Percentiles rank a stretch among this genome's conserved stretches.
phyloP scores from a whole-genome alignment of 2,113 vertebrate species.

The Ellobius talpinus region DNA sequence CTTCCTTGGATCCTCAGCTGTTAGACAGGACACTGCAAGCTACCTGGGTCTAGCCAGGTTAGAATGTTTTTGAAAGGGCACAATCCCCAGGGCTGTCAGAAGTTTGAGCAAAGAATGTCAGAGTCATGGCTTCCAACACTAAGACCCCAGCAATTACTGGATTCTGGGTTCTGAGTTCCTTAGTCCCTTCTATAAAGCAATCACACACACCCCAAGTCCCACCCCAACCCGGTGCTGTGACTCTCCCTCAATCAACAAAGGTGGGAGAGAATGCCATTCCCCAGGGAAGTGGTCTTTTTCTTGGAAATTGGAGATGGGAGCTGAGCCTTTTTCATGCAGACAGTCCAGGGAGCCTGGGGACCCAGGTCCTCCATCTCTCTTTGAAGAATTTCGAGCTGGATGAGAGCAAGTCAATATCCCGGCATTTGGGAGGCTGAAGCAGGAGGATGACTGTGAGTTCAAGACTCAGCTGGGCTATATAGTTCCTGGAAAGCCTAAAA shows the following conservation, averaged over 20 bases:
- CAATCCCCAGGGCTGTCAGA: not conserved
- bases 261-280: not conserved
- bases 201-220: not conserved
- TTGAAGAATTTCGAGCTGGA: not conserved
- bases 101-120: fast-evolving
- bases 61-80: not conserved
- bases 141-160: not conserved
- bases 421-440: not conserved
- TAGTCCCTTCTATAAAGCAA: not conserved
- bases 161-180: not conserved
- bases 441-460: not conserved
- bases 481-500: not conserved
- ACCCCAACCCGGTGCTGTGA: fast-evolving
- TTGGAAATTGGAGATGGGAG: not conserved
- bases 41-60: not conserved
- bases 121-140: not conserved
- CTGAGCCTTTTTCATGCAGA: not conserved
- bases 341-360: not conserved
- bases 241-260: not conserved
- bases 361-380: not conserved
- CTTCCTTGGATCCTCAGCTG: not conserved
- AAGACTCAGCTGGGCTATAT: not conserved
- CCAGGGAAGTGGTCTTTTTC: not conserved
- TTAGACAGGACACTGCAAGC: not conserved
- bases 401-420: not conserved